phyloP scores from a whole-genome alignment of 2,888 invertebrate genomes.

The Tridacna gigas region DNA sequence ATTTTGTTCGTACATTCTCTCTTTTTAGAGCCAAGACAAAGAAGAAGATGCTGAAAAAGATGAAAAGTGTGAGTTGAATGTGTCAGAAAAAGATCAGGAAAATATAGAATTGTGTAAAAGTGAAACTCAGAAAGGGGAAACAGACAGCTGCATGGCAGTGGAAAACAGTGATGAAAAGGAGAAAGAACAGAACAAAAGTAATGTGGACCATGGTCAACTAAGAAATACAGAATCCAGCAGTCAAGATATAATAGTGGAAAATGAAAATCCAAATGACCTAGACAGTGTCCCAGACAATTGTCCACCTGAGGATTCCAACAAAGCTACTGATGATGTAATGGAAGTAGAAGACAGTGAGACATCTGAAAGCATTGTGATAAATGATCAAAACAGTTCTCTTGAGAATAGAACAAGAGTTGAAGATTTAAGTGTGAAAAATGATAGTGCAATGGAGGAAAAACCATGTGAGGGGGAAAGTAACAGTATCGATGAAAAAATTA shows the following conservation, averaged over 20 bases:
- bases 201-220: background rate
- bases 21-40: too few relatives aligned
- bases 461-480: background rate
- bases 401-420: background rate
- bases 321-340: background rate
- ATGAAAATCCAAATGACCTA: background rate
- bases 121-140: background rate
- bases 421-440: background rate
- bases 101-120: background rate
- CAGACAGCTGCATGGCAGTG: background rate
- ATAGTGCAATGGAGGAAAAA: background rate
- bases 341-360: slow-evolving; percentile 10
- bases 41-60: too few relatives aligned
- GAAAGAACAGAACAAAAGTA: background rate
- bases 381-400: slow-evolving; percentile 2
- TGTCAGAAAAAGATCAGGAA: background rate
- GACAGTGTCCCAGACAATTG: background rate
- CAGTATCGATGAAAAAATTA: background rate
- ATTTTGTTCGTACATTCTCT: too few relatives aligned
- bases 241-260: background rate
- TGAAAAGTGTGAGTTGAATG: too few relatives aligned
- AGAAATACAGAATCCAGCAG: background rate
- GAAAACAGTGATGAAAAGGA: background rate
- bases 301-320: background rate
- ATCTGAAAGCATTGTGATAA: slow-evolving; percentile 6